Percentiles rank a stretch among this genome's conserved stretches.
Conservation (phyloP, 2,113 vertebrate species). For the Anser brachyrhynchus region DNA sequence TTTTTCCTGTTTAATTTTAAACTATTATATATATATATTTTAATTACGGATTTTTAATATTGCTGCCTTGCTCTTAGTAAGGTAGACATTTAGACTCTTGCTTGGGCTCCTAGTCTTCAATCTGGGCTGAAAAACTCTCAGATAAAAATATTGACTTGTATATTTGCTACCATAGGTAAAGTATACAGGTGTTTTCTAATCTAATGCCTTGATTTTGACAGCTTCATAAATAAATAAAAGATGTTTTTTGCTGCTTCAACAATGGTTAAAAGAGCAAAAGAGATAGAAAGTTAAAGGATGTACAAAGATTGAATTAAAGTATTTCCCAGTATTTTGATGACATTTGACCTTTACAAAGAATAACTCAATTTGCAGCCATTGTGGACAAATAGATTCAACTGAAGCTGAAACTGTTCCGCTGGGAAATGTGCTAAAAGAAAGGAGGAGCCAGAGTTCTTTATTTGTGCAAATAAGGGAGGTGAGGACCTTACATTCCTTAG, state of each 20-base stretch:
- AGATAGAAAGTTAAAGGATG: not conserved
- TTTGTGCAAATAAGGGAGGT: not conserved
- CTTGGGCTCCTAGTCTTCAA: not conserved
- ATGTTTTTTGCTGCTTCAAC: not conserved
- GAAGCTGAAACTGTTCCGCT: not conserved
- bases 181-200: not conserved
- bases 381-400: not conserved
- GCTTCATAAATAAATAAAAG: not conserved
- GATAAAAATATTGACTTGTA: not conserved
- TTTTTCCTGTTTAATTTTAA: not conserved
- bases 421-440: conserved; percentile 26
- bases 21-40: not conserved
- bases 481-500: not conserved
- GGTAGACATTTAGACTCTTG: not conserved
- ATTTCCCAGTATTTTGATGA: not conserved
- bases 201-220: not conserved
- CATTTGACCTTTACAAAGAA: not conserved
- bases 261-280: not conserved
- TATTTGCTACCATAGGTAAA: not conserved
- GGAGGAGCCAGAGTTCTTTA: not conserved
- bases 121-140: not conserved
- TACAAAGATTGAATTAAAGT: not conserved
- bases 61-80: not conserved
- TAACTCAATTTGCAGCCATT: conserved; percentile 18
- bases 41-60: not conserved